These are phyloP conservation scores for Andrena praecox DNA, from an alignment of 2,888 invertebrate species.

Conservation along the genomic window DNA sequence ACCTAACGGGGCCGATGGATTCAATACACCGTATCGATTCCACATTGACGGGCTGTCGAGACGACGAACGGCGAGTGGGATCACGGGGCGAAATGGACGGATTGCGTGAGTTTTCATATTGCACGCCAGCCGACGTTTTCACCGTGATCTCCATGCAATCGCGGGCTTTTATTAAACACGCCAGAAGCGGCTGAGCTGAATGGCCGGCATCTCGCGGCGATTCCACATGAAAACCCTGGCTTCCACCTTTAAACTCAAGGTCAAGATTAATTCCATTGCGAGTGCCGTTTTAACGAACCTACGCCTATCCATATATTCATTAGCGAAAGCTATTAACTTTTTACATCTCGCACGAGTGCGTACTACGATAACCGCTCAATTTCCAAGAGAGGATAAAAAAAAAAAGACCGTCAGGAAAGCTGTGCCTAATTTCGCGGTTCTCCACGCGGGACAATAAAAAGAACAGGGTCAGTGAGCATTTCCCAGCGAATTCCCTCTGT, in stretches of 20 bases:
- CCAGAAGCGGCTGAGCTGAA: neutral
- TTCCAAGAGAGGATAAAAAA: too few relatives aligned
- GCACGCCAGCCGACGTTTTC: slow-evolving; percentile 6
- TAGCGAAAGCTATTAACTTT: too few relatives aligned
- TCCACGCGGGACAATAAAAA: neutral
- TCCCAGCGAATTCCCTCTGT: slow-evolving; percentile 8
- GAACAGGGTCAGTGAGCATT: slow-evolving; percentile 19
- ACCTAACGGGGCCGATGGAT: slow-evolving; percentile 34
- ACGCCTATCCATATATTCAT: too few relatives aligned
- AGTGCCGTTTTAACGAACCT: too few relatives aligned
- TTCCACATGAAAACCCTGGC: too few relatives aligned
- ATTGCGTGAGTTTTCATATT: slow-evolving; percentile 14
- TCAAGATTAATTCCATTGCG: too few relatives aligned
- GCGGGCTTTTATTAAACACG: neutral
- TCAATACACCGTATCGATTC: slow-evolving; percentile 32
- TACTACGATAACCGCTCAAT: too few relatives aligned
- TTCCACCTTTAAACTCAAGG: too few relatives aligned
- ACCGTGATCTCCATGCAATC: slow-evolving; percentile 20
- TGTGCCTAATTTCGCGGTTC: neutral
- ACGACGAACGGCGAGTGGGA: slow-evolving; percentile 5
- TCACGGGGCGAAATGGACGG: neutral
- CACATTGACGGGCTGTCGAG: slow-evolving; percentile 15
- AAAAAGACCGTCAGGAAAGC: neutral
- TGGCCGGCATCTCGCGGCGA: neutral
- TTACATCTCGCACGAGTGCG: too few relatives aligned